phyloP scores from a whole-genome alignment of 2,113 vertebrate genomes.

The Gymnocephalus cernua region DNA sequence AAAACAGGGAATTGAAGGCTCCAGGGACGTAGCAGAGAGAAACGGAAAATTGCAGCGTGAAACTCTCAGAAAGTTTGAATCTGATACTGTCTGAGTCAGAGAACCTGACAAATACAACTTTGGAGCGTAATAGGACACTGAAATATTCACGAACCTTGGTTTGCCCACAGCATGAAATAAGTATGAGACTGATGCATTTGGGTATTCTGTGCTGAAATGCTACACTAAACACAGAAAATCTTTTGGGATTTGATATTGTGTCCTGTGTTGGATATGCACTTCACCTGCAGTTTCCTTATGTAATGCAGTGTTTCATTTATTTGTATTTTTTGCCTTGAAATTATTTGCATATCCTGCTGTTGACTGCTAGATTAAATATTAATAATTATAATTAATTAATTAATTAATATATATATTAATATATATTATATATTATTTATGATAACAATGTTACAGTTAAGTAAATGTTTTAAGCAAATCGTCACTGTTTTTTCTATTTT shows the following conservation, averaged over 20 bases:
- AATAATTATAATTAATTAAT: too few relatives aligned
- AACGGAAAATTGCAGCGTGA: constrained; percentile 54
- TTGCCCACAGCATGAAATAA: constrained; percentile 65
- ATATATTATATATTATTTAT: too few relatives aligned
- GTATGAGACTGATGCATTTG: constrained; percentile 54
- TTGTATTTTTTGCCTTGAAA: background rate
- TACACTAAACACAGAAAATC: constrained; percentile 52
- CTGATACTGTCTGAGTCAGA: constrained; percentile 55
- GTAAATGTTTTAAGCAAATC: background rate
- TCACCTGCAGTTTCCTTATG: constrained; percentile 2
- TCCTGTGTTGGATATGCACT: constrained; percentile 12
- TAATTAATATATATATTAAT: too few relatives aligned
- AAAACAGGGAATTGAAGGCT: constrained; percentile 57
- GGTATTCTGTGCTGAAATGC: constrained; percentile 56
- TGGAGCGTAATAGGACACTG: constrained; percentile 62
- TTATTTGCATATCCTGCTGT: background rate
- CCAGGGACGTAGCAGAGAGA: constrained; percentile 54
- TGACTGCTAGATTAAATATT: background rate
- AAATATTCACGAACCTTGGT: constrained; percentile 70
- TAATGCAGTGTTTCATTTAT: background rate
- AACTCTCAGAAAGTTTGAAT: constrained; percentile 62
- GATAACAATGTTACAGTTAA: background rate
- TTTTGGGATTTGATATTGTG: constrained; percentile 39
- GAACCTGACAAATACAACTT: constrained; percentile 66
- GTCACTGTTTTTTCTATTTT: background rate